phyloP scores from a whole-genome alignment of 1,140 invertebrate genomes.

The Spodoptera litura region DNA sequence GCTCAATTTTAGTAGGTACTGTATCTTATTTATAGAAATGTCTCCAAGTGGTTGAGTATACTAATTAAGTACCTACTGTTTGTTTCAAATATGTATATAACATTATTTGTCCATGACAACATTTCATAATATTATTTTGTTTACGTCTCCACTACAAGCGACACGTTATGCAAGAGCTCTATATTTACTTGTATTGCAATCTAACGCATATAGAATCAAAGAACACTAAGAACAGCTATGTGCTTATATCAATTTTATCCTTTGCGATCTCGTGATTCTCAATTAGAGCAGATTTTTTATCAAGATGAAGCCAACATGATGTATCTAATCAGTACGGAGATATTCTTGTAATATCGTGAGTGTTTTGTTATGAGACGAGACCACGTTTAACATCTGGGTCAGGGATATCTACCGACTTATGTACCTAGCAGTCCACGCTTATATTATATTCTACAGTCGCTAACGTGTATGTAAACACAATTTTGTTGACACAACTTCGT shows the following conservation, averaged over 20 bases:
- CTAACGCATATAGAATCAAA: neutral
- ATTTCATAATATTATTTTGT: conserved; percentile 3
- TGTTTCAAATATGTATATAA: too few relatives aligned
- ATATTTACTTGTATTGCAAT: conserved; percentile 4
- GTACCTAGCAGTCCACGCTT: neutral
- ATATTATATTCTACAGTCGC: conserved; percentile 8
- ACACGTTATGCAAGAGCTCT: neutral
- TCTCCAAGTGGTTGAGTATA: too few relatives aligned
- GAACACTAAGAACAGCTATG: neutral
- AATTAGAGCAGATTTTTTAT: conserved; percentile 11
- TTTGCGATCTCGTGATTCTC: neutral
- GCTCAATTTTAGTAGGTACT: too few relatives aligned
- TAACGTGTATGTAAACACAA: neutral
- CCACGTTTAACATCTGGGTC: conserved; percentile 4
- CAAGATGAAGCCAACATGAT: conserved; percentile 19
- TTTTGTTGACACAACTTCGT: neutral
- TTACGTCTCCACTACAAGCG: neutral
- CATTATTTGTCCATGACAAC: neutral
- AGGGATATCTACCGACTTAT: neutral
- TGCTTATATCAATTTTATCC: neutral
- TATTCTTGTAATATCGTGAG: conserved; percentile 9
- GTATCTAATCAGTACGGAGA: conserved; percentile 4
- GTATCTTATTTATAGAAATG: too few relatives aligned
- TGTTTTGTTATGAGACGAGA: conserved; percentile 16
- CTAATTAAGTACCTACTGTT: too few relatives aligned